phyloP scores from a whole-genome alignment of 2,888 invertebrate species.

The Chrysolina haemoptera region DNA sequence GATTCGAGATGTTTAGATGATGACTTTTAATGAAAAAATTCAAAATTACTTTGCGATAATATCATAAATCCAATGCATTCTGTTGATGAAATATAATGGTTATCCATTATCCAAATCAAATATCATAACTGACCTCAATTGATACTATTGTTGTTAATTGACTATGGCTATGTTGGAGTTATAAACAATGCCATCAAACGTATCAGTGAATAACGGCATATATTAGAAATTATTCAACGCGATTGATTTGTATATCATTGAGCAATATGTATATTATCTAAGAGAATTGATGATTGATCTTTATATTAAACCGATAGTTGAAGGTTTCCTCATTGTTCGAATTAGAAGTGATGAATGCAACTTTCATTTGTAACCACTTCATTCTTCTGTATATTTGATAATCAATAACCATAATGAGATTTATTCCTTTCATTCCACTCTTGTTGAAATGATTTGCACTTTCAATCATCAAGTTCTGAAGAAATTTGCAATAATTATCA shows the following conservation, averaged over 20 bases:
- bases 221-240: neutral
- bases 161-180: neutral
- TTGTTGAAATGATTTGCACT: neutral
- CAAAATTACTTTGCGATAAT: too few relatives aligned
- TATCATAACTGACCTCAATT: neutral
- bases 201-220: neutral
- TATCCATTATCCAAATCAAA: neutral
- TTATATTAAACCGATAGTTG: neutral
- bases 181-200: neutral
- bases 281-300: neutral
- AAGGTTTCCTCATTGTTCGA: neutral
- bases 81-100: neutral
- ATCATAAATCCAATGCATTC: neutral
- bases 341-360: neutral
- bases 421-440: neutral
- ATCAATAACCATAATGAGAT: neutral
- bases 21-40: too few relatives aligned
- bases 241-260: neutral
- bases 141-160: neutral
- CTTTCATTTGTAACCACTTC: neutral
- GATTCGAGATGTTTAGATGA: too few relatives aligned
- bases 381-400: neutral
- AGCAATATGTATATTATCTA: neutral
- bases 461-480: neutral
- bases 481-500: neutral